Conservation (phyloP, 2,797 vertebrate species). For the Tapirus indicus region DNA sequence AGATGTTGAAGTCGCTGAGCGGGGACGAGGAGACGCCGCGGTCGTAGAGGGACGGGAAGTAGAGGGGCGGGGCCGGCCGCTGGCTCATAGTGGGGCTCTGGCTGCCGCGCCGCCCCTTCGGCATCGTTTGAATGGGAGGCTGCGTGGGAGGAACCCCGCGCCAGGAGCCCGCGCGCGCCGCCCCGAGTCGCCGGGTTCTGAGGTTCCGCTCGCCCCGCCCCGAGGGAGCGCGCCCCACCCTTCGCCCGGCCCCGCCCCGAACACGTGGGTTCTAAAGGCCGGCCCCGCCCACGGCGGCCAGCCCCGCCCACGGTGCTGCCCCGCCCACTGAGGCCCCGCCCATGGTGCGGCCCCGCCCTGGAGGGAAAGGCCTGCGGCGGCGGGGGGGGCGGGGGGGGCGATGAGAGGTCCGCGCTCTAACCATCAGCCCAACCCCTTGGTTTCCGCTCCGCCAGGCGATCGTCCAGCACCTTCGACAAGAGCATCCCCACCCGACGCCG, state of each 20-base stretch:
- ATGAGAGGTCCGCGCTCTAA: fast-evolving
- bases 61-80: conserved; percentile 81
- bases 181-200: conserved; percentile 19
- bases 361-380: fast-evolving
- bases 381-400: fast-evolving
- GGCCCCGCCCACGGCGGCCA: neutral
- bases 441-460: fast-evolving
- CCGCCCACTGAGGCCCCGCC: too few species aligned
- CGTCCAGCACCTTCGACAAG: fast-evolving
- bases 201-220: conserved; percentile 71
- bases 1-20: conserved; percentile 76
- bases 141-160: conserved; percentile 80
- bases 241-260: neutral
- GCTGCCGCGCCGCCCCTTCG: conserved; percentile 75
- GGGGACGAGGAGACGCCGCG: conserved; percentile 70
- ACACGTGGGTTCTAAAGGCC: fast-evolving
- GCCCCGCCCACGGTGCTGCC: too few species aligned
- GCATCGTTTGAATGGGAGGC: conserved; percentile 76
- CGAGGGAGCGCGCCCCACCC: neutral
- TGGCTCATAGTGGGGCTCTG: conserved; percentile 82
- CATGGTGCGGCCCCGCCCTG: fast-evolving
- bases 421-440: fast-evolving
- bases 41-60: conserved; percentile 87
- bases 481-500: neutral
- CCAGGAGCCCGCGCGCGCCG: conserved; percentile 33